Evolutionary conservation across 2,113 vertebrate genomes (phyloP).

Genomic region (Brachyistius frenatus): DNA sequence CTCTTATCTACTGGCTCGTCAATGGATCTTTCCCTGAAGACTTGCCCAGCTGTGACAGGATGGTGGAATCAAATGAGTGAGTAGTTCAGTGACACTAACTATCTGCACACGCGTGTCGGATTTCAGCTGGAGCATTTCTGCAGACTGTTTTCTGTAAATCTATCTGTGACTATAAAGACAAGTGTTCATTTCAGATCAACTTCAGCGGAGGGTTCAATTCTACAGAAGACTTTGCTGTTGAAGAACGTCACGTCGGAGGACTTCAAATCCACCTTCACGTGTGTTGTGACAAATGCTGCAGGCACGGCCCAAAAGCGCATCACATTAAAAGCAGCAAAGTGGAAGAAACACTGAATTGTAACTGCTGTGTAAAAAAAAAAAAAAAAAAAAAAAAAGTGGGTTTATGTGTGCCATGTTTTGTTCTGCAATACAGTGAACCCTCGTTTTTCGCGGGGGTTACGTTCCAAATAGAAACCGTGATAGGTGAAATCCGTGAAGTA

Average conservation of each 20-base stretch:
- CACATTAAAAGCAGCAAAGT: background rate
- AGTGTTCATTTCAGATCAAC: slow-evolving; percentile 51
- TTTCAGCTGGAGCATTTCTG: too few relatives aligned
- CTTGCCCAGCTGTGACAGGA: slow-evolving; percentile 37
- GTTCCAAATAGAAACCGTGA: too few relatives aligned
- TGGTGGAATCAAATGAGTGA: slow-evolving; percentile 79
- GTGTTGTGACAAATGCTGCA: slow-evolving; percentile 68
- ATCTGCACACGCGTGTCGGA: background rate
- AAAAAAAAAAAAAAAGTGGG: background rate
- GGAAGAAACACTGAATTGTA: background rate
- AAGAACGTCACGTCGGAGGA: slow-evolving; percentile 52
- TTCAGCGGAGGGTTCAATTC: slow-evolving; percentile 36
- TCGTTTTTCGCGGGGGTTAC: too few relatives aligned
- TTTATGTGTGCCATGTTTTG: background rate
- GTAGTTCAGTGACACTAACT: slow-evolving; percentile 32
- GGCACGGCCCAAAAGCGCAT: slow-evolving; percentile 47
- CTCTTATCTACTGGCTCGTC: slow-evolving; percentile 87
- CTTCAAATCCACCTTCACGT: slow-evolving; percentile 72
- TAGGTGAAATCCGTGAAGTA: too few relatives aligned
- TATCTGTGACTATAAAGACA: background rate
- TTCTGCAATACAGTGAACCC: too few relatives aligned
- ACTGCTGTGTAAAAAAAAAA: background rate
- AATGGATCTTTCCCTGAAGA: slow-evolving; percentile 85
- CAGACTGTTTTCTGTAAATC: too few relatives aligned
- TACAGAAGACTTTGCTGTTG: slow-evolving; percentile 73